Conservation (phyloP, 2,113 vertebrate species). For the Cathartes aura region DNA sequence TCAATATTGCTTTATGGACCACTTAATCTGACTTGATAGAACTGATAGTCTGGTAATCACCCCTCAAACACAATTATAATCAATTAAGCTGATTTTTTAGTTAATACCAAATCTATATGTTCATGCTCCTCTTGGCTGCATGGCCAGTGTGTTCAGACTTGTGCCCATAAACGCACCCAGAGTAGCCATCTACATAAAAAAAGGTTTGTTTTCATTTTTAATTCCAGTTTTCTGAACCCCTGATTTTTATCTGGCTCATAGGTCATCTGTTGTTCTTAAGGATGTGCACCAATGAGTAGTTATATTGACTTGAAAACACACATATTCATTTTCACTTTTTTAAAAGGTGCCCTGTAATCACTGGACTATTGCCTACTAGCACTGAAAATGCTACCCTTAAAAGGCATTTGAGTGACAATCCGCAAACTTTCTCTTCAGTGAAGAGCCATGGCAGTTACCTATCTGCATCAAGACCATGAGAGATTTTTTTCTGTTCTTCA, state of each 20-base stretch:
- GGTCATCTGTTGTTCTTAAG: background rate
- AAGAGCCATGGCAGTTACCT: background rate
- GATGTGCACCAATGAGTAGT: background rate
- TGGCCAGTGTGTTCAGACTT: background rate
- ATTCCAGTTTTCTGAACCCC: background rate
- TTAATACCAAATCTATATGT: background rate
- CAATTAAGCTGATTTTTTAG: background rate
- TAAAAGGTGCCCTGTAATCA: background rate
- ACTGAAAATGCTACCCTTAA: background rate
- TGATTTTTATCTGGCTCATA: background rate
- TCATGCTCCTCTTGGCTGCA: background rate
- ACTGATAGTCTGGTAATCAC: background rate
- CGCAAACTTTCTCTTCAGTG: background rate
- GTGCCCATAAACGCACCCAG: background rate
- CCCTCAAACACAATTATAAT: background rate
- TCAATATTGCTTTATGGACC: background rate
- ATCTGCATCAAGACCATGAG: background rate
- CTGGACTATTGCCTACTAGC: background rate
- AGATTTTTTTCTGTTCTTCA: background rate
- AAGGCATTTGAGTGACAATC: background rate
- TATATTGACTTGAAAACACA: background rate
- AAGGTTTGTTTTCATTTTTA: background rate
- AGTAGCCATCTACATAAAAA: background rate
- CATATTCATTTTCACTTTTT: background rate
- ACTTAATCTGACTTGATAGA: background rate